Evolutionary conservation across 2,888 invertebrate species (phyloP), one percentile per base, ranked within the genome.

Genomic region (Hermodice carunculata): DNA sequence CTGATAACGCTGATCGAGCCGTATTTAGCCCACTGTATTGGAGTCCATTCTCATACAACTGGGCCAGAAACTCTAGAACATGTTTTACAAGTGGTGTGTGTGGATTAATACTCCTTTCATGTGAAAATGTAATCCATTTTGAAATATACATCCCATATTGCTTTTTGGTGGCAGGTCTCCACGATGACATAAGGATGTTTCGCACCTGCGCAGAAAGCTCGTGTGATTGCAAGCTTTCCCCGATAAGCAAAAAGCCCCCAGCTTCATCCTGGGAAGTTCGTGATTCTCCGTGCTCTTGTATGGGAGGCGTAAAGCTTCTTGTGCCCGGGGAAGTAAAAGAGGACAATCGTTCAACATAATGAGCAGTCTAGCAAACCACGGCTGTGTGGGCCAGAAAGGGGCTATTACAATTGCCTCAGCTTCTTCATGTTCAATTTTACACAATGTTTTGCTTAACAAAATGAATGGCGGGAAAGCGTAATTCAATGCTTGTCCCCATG

Each of bases 351-450:
- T 56, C 11, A 69, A 40, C 24, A 64, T 19, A 1, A 34, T 24
- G 3, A 66, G 46, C 1, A 68, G 24, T 14, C n/a, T 31, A 17
- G 66, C 57, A 51, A 68, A 69, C 72, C 70, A 72, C 2, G 61
- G 26, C 34, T 73, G 73, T 2, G 68, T 70, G 1, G 64, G 17
- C 62, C 66, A 73, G 3, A 64, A 14, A 42, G 66, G 70, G 2
- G 61, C 68, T 28, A 68, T 34, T n/a, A n/a, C n/a, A n/a, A n/a
- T n/a, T n/a, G n/a, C n/a, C n/a, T n/a, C 40, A 37, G 11, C 40
- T 14, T 37, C 17, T 37, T 17, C 17, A 17, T 17, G 17, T 37
- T 37, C 11, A 17, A 37, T 17, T 37, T 37, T 37, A 14, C 11
- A 11, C 17, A 37, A 17, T 37, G 17, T 17, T 37, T 17, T 37